phyloP scores from a whole-genome alignment of 2,888 invertebrate species.

The Tiliacea citrago region DNA sequence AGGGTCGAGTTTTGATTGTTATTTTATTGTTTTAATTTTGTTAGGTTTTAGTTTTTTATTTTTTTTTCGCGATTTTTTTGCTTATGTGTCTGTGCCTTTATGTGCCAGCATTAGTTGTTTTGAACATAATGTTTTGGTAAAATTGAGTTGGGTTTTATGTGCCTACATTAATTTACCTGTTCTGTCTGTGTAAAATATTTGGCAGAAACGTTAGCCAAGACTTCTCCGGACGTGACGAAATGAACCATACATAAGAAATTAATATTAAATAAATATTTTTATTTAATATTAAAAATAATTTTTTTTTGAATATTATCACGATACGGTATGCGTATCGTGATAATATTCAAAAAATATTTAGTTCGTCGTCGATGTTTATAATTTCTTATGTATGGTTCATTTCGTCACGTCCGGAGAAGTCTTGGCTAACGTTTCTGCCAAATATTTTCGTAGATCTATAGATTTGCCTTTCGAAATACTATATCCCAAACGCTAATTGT shows the following conservation, averaged over 20 bases:
- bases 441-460: neutral
- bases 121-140: too few relatives aligned
- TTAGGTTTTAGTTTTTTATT: neutral
- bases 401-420: neutral
- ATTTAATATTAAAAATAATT: too few relatives aligned
- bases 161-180: neutral
- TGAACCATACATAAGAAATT: too few relatives aligned
- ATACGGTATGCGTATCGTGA: too few relatives aligned
- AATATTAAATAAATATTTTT: too few relatives aligned
- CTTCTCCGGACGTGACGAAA: too few relatives aligned
- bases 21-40: constrained; percentile 19
- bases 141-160: neutral
- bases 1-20: constrained; percentile 21
- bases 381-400: neutral
- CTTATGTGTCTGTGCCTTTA: neutral
- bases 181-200: too few relatives aligned
- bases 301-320: too few relatives aligned
- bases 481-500: neutral
- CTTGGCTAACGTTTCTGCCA: neutral
- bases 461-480: neutral
- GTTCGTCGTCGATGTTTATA: too few relatives aligned
- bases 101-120: too few relatives aligned
- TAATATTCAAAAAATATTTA: neutral
- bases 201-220: too few relatives aligned
- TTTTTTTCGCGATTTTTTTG: neutral